Conservation (phyloP, 2,888 invertebrate species). For the Eupithecia subumbrata region DNA sequence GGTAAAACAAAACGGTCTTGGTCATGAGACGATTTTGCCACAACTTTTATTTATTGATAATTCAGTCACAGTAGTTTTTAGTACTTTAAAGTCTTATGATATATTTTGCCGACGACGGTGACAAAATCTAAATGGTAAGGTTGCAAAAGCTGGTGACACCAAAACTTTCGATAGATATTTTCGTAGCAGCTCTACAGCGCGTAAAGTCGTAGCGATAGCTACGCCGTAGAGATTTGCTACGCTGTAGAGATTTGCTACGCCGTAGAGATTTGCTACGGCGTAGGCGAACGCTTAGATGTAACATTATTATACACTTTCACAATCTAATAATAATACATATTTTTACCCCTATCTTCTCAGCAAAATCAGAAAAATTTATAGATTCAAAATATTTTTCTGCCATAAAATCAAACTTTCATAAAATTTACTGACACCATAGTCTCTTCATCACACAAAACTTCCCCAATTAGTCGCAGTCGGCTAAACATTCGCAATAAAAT, state of each 20-base stretch:
- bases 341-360: background rate
- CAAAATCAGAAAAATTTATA: background rate
- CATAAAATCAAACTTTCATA: slow-evolving; percentile 26
- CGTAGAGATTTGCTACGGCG: background rate
- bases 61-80: background rate
- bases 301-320: background rate
- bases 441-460: slow-evolving; percentile 40
- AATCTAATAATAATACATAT: background rate
- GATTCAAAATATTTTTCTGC: slow-evolving; percentile 23
- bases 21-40: background rate
- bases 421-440: slow-evolving; percentile 25
- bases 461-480: slow-evolving; percentile 44
- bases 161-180: background rate
- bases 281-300: background rate
- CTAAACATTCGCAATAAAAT: slow-evolving; percentile 55
- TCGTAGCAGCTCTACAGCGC: slow-evolving; percentile 12
- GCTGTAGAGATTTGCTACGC: background rate
- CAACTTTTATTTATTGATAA: too few species aligned
- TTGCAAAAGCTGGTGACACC: background rate
- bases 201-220: slow-evolving; percentile 15
- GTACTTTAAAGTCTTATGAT: background rate
- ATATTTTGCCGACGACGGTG: background rate
- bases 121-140: background rate
- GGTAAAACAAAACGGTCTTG: background rate
- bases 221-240: background rate